A percentile compares a stretch with the other conserved stretches of the same genome.
Conservation (phyloP, 1,140 invertebrate species). For the Lerema accius region DNA sequence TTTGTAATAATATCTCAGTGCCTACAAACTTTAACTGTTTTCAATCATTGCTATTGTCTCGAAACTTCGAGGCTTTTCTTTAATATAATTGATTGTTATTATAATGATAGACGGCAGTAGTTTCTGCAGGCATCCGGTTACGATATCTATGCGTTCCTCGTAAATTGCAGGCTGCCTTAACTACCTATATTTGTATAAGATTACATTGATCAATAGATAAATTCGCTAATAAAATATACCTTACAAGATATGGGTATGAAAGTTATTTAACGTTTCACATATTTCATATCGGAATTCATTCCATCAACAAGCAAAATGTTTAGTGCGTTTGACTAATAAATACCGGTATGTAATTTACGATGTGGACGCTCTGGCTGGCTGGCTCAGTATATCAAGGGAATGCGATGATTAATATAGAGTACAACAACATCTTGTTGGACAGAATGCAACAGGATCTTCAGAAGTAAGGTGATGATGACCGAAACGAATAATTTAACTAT, state of each 20-base stretch:
- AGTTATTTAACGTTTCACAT: slow-evolving; percentile 32
- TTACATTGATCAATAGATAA: slow-evolving; percentile 35
- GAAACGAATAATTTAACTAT: no score
- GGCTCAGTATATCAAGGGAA: slow-evolving; percentile 6
- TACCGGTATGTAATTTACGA: slow-evolving; percentile 23
- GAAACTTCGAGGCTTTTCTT: slow-evolving; percentile 3
- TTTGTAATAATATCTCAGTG: background rate
- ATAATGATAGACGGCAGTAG: slow-evolving; percentile 20
- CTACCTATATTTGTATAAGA: slow-evolving; percentile 13
- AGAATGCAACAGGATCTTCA: background rate
- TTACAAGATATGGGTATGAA: slow-evolving; percentile 30
- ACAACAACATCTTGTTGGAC: background rate
- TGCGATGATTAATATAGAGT: slow-evolving; percentile 9
- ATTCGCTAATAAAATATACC: slow-evolving; percentile 26
- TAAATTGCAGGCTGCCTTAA: slow-evolving; percentile 25
- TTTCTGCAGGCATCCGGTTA: slow-evolving; percentile 27
- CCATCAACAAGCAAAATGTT: slow-evolving; percentile 31
- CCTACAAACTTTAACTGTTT: background rate
- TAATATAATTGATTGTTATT: slow-evolving; percentile 26
- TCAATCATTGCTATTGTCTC: slow-evolving; percentile 20
- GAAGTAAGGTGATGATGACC: no score
- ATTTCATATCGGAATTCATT: slow-evolving; percentile 31
- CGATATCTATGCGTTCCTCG: slow-evolving; percentile 16
- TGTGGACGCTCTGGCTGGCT: slow-evolving; percentile 3
- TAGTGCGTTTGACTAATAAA: slow-evolving; percentile 25